Conservation (phyloP, 2,113 vertebrate species). For the Mus pahari region DNA sequence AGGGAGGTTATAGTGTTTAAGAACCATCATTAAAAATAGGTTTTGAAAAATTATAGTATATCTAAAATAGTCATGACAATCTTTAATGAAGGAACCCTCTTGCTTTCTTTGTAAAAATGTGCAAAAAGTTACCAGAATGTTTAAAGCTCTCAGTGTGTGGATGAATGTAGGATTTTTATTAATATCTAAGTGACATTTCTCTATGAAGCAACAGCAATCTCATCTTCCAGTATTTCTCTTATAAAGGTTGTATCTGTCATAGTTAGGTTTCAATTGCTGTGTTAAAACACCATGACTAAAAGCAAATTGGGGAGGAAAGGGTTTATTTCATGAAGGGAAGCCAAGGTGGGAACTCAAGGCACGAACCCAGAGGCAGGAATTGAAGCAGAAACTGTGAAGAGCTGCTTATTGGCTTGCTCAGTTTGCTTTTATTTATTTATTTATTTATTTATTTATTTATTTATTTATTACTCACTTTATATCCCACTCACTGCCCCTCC, state of each 20-base stretch:
- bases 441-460: too few species aligned
- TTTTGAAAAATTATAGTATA: too few species aligned
- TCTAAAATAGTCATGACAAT: conserved; percentile 41
- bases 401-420: background rate
- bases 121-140: conserved; percentile 21
- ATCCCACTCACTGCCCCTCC: too few species aligned
- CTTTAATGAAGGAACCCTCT: background rate
- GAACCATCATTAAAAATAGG: too few species aligned
- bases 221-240: background rate
- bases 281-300: background rate
- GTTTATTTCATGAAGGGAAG: background rate
- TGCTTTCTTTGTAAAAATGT: conserved; percentile 45
- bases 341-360: background rate
- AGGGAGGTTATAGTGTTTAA: too few species aligned
- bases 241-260: background rate
- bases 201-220: background rate
- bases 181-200: conserved; percentile 29
- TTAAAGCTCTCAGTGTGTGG: background rate
- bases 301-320: background rate
- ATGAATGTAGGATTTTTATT: background rate
- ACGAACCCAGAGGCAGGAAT: background rate
- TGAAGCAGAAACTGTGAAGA: background rate
- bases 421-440: background rate
- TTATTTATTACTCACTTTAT: too few species aligned
- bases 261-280: background rate